phyloP scores from a whole-genome alignment of 2,888 invertebrate species.

The Boloria selene region DNA sequence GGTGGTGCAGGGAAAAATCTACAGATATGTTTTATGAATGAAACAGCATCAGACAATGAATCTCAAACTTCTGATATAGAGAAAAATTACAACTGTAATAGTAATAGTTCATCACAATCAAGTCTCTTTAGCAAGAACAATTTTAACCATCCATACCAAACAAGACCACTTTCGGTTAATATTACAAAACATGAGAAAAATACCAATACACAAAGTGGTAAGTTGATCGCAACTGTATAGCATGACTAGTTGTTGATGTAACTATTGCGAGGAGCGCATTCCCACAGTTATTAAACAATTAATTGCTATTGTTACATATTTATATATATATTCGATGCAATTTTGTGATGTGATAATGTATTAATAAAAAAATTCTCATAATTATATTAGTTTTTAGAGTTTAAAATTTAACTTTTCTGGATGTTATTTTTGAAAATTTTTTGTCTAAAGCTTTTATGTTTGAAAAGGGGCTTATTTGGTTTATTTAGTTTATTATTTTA shows the following conservation, averaged over 20 bases:
- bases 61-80: conserved; percentile 89
- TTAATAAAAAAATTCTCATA: too few species aligned
- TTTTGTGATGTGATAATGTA: too few species aligned
- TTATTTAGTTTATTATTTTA: too few species aligned
- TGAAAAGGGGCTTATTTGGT: too few species aligned
- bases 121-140: conserved; percentile 72
- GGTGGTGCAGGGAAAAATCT: conserved; percentile 90
- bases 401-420: too few species aligned
- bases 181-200: conserved; percentile 75
- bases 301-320: too few species aligned
- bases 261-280: conserved; percentile 15
- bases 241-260: conserved; percentile 30
- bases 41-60: conserved; percentile 92
- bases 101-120: conserved; percentile 68
- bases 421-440: too few species aligned
- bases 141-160: conserved; percentile 77
- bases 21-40: conserved; percentile 98
- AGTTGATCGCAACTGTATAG: conserved; percentile 49
- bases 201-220: conserved; percentile 68
- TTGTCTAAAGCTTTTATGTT: too few species aligned
- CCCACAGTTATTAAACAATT: conserved; percentile 20
- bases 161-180: conserved; percentile 74
- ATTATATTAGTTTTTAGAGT: too few species aligned
- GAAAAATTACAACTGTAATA: conserved; percentile 65
- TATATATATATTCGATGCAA: too few species aligned